Percentiles rank a stretch among this genome's conserved stretches.
Evolutionary conservation across 2,113 vertebrate species (phyloP).

Genomic region (Agelaius tricolor): DNA sequence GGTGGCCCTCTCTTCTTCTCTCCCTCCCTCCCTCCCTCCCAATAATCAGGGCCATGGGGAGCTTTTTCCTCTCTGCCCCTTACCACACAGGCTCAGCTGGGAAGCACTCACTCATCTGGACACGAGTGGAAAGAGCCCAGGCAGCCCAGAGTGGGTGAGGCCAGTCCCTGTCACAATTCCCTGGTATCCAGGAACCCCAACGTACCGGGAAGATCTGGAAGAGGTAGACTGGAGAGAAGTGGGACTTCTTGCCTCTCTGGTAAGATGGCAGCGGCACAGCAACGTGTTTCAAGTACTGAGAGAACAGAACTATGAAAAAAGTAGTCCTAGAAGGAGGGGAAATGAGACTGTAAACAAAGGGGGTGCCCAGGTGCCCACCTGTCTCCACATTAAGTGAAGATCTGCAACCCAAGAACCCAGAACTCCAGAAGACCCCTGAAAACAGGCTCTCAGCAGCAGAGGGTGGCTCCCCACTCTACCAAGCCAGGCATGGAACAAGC

Average conservation of each 20-base stretch:
- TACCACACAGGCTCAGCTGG: not conserved
- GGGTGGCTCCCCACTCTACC: not conserved
- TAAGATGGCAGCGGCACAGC: constrained; percentile 81
- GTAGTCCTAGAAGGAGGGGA: constrained; percentile 81
- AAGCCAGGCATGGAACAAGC: not conserved
- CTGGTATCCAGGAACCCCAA: not conserved
- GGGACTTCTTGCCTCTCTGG: constrained; percentile 78
- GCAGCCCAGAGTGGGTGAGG: accelerated
- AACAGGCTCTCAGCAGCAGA: not conserved
- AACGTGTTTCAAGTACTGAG: constrained; percentile 91
- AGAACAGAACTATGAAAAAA: constrained; percentile 90
- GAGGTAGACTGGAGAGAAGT: constrained; percentile 77
- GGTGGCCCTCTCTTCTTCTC: not conserved
- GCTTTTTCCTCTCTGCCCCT: not conserved
- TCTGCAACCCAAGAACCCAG: not conserved
- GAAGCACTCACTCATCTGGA: not conserved
- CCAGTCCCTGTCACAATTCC: not conserved
- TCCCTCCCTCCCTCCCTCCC: not conserved
- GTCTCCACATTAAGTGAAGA: not conserved
- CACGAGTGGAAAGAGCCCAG: not conserved
- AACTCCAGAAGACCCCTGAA: not conserved
- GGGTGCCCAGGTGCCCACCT: not conserved
- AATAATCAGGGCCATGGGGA: not conserved
- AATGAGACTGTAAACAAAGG: not conserved
- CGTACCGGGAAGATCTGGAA: constrained; percentile 95